phyloP scores from a whole-genome alignment of 2,113 vertebrate genomes.

The Panthera leo region DNA sequence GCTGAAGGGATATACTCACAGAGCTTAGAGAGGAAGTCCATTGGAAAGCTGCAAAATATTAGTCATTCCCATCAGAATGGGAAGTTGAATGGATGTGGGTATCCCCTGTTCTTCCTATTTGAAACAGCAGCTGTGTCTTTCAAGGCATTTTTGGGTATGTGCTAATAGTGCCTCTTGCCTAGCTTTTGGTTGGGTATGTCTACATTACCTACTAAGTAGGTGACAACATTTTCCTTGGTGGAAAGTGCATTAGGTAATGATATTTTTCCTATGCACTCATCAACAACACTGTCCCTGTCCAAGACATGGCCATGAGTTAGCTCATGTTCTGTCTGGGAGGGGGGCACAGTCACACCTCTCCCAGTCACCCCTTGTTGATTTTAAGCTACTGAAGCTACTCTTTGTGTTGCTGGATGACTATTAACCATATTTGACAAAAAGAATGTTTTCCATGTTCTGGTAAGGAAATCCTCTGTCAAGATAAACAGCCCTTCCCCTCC shows the following conservation, averaged over 20 bases:
- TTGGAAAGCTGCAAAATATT: neutral
- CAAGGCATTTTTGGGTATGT: neutral
- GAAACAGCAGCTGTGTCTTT: neutral
- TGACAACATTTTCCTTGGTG: constrained; percentile 67
- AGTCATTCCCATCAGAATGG: neutral
- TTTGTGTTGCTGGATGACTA: constrained; percentile 66
- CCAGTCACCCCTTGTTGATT: constrained; percentile 35
- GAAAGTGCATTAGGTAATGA: constrained; percentile 65
- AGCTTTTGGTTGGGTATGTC: neutral
- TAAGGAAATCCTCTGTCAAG: constrained; percentile 83
- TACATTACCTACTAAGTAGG: constrained; percentile 40
- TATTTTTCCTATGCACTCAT: constrained; percentile 53
- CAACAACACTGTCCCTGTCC: neutral
- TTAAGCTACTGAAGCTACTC: constrained; percentile 74
- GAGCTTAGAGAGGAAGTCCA: neutral
- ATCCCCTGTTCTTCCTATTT: neutral
- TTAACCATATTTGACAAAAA: constrained; percentile 66
- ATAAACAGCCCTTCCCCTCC: constrained; percentile 74
- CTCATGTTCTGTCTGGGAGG: constrained; percentile 62
- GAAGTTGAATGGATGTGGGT: neutral
- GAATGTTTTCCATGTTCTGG: constrained; percentile 76
- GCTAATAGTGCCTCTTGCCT: neutral
- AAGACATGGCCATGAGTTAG: constrained; percentile 7
- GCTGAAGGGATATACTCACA: neutral
- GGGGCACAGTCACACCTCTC: neutral